Base-by-base conservation (phyloP, 2,888 invertebrate genomes). In the Limnephilus marmoratus region DNA sequence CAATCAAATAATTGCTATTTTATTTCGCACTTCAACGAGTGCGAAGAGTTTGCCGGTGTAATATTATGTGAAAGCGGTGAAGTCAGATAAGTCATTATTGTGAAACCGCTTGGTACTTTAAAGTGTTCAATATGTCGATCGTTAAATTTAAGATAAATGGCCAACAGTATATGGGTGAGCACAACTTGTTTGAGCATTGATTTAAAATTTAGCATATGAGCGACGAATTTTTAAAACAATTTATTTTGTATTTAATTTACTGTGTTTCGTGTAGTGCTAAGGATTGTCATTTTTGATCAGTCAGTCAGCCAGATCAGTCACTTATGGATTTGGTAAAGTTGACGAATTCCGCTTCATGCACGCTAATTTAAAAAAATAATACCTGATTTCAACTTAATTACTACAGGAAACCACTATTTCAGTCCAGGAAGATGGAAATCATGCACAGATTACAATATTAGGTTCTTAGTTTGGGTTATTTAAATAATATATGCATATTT, bases 101-200 rank as follows among this genome's bases (percentile, higher is more conserved):
- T n/a, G 24, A 68, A n/a, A 49, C 13, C 49, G 49, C 24, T 68
- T n/a, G 24, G 68, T 9, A 68, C 1, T 68, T 68, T n/a, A n/a
- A 1, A 68, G 7, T n/a, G 24, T 68, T 68, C 68, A n/a, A 9
- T 2, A 68, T 68, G 68, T 68, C 68, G 68, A n/a, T 68, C 24
- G 68, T 68, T n/a, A 68, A 68, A n/a, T 68, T 68, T 68, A 68
- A 68, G 68, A 68, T 68, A 68, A 68, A 68, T n/a, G 68, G n/a
- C 24, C 68, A 68, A 9, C 24, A 24, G n/a, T 7, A 68, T 2
- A n/a, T 7, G 7, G 68, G 68, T 68, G 24, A 68, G 68, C 24
- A 4, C 24, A 68, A 68, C 68, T 68, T 68, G 68, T 68, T 68
- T 68, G 7, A 68, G 24, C 68, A 68, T 68, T 68, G 68, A n/a